phyloP scores from a whole-genome alignment of 1,140 invertebrate species.

The Aphaenogaster floridana region DNA sequence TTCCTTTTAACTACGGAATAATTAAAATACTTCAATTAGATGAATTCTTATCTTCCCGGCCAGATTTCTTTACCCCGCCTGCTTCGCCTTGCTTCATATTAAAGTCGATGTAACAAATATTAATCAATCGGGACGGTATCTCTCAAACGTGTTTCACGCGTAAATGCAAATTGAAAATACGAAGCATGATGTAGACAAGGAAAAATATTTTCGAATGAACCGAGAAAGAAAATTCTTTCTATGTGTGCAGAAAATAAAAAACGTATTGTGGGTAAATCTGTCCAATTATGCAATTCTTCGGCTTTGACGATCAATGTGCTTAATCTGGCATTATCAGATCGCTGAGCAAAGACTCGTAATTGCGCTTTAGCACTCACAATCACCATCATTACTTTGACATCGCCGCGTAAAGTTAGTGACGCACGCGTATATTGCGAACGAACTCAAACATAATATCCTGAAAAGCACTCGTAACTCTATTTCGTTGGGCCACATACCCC shows the following conservation, averaged over 20 bases:
- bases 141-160: not conserved
- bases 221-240: not conserved
- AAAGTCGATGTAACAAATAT: slow-evolving; percentile 52
- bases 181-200: too few species aligned
- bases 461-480: slow-evolving; percentile 80
- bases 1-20: slow-evolving; percentile 67
- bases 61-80: slow-evolving; percentile 49
- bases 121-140: slow-evolving; percentile 20
- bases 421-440: slow-evolving; percentile 76
- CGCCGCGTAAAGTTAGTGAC: slow-evolving; percentile 45
- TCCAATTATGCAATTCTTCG: not conserved
- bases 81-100: slow-evolving; percentile 10
- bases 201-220: slow-evolving; percentile 7
- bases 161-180: not conserved
- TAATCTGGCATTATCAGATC: not conserved
- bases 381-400: slow-evolving; percentile 30
- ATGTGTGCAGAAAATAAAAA: not conserved
- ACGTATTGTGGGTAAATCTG: not conserved
- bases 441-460: slow-evolving; percentile 82
- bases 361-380: slow-evolving; percentile 18
- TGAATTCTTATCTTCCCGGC: slow-evolving; percentile 48
- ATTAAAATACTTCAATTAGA: slow-evolving; percentile 76
- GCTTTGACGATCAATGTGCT: not conserved
- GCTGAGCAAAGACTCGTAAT: not conserved
- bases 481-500: slow-evolving; percentile 47